These are phyloP conservation scores for Pandemis corylana DNA, from an alignment of 2,888 invertebrate genomes.

Conservation along the genomic window DNA sequence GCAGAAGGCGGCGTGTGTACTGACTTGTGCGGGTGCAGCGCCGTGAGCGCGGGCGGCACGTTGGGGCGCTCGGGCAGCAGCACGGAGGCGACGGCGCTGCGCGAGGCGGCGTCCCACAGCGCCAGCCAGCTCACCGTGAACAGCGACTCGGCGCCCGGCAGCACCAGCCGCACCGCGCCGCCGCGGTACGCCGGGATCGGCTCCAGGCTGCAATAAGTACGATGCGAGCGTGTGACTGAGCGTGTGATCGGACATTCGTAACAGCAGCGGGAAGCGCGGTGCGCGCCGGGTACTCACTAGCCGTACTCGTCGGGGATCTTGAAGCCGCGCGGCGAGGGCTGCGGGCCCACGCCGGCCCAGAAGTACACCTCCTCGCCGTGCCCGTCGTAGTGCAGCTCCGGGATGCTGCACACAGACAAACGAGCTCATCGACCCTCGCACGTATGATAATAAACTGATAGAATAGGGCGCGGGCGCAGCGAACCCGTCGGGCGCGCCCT, in stretches of 20 bases:
- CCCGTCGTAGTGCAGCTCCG: conserved; percentile 92
- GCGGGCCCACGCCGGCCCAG: conserved; percentile 95
- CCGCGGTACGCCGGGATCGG: conserved; percentile 89
- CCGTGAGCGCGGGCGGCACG: conserved; percentile 92
- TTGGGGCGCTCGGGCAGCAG: conserved; percentile 91
- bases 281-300: conserved; percentile 89
- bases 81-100: conserved; percentile 67
- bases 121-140: conserved; percentile 94
- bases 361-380: conserved; percentile 91
- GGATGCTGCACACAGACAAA: conserved; percentile 77
- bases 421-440: background rate
- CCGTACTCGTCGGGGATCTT: conserved; percentile 96
- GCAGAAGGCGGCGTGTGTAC: background rate
- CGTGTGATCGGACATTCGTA: no score
- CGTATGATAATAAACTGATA: no score
- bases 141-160: conserved; percentile 93
- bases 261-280: no score
- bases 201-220: conserved; percentile 87
- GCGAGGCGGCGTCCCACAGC: conserved; percentile 88
- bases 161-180: conserved; percentile 89
- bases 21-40: conserved; percentile 57
- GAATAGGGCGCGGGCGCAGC: no score
- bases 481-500: no score
- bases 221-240: no score
- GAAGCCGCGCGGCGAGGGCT: conserved; percentile 91